Percentiles rank a stretch among this genome's conserved stretches.
Conservation (phyloP, 2,113 vertebrate species). For the Hylia prasina region DNA sequence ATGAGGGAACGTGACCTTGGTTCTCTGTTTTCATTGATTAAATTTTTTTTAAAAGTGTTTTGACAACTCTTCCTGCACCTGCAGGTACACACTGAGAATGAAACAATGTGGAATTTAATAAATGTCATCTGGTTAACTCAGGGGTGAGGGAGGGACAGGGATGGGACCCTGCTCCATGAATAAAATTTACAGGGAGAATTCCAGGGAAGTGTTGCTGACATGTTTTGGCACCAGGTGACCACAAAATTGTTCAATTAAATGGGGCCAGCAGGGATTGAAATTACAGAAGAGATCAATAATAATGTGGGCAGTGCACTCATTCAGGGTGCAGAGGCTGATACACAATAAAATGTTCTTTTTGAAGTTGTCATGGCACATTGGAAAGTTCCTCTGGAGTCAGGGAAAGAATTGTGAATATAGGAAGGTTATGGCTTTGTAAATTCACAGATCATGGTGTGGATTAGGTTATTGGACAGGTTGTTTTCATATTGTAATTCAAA, state of each 20-base stretch:
- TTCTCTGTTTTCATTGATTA: background rate
- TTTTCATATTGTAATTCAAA: background rate
- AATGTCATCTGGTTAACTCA: background rate
- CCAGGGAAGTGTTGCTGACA: background rate
- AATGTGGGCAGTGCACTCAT: background rate
- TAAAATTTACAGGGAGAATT: background rate
- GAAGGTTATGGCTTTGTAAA: background rate
- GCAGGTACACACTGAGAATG: background rate
- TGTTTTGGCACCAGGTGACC: background rate
- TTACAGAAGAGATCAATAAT: background rate
- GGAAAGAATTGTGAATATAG: background rate
- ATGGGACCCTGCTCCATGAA: background rate
- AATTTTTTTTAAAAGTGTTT: background rate
- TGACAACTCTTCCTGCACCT: background rate
- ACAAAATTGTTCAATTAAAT: background rate
- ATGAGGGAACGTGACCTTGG: background rate
- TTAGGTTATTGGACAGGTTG: background rate
- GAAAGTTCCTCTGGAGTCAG: background rate
- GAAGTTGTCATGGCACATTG: fast-evolving
- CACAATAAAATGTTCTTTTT: background rate
- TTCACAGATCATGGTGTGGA: background rate
- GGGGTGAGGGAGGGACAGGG: background rate
- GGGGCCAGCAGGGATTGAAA: background rate
- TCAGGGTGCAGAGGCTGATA: background rate
- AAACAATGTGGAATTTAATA: background rate